Percentiles rank a stretch among this genome's conserved stretches.
Conservation (phyloP, 2,797 vertebrate genomes). For the Epinephelus awoara region DNA sequence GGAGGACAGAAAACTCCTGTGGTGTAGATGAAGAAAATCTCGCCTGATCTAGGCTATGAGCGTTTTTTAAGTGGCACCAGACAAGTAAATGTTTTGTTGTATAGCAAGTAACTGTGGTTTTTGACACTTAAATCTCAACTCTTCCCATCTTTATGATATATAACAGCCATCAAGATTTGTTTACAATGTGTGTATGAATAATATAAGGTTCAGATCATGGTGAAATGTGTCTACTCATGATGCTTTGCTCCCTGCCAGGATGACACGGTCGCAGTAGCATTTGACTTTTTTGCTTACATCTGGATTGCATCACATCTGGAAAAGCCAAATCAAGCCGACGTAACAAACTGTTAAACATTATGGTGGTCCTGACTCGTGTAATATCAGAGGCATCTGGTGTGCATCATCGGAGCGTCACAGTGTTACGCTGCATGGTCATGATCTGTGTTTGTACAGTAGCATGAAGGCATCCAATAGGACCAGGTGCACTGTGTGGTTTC, state of each 20-base stretch:
- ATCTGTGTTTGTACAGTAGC: constrained; percentile 12
- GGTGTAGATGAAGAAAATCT: too few species aligned
- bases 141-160: too few species aligned
- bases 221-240: too few species aligned
- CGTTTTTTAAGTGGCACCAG: too few species aligned
- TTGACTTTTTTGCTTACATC: constrained; percentile 10
- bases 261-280: not conserved
- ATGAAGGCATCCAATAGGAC: not conserved
- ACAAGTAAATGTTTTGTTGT: too few species aligned
- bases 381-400: constrained; percentile 20
- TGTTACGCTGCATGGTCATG: not conserved
- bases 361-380: not conserved
- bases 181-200: too few species aligned
- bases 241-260: not conserved
- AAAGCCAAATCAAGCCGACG: not conserved
- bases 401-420: constrained; percentile 19
- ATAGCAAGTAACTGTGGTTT: too few species aligned
- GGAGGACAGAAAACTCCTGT: too few species aligned
- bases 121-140: too few species aligned
- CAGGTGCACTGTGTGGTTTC: not conserved
- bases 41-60: too few species aligned
- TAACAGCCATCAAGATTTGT: too few species aligned
- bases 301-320: constrained; percentile 20
- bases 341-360: constrained; percentile 11
- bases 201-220: not conserved